Conservation (phyloP, 2,113 vertebrate genomes). For the Ibidorhyncha struthersii region DNA sequence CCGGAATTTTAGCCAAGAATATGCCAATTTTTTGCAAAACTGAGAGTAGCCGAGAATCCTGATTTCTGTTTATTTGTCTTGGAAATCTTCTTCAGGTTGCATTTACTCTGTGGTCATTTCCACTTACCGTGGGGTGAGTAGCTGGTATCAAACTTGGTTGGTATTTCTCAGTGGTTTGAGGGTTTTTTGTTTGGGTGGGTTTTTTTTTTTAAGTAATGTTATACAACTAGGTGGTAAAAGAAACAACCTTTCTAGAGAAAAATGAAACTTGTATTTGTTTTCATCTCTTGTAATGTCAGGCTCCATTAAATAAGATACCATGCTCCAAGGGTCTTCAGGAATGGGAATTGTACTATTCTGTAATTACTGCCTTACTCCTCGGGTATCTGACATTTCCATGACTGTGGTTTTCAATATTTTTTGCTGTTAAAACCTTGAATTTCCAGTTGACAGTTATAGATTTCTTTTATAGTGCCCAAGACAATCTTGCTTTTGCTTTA, state of each 20-base stretch:
- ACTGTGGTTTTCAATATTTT: conserved; percentile 26
- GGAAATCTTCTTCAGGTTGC: background rate
- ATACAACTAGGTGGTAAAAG: background rate
- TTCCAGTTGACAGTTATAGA: background rate
- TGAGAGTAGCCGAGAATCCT: background rate
- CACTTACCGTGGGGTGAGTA: background rate
- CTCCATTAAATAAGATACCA: background rate
- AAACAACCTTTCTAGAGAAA: background rate
- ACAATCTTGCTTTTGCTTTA: background rate
- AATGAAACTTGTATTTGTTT: conserved; percentile 18
- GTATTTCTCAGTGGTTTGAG: background rate
- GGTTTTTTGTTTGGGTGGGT: background rate
- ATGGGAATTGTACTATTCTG: background rate
- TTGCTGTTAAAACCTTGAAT: background rate
- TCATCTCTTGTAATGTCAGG: background rate
- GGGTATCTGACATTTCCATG: background rate
- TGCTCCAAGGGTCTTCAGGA: background rate
- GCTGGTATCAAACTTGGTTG: background rate
- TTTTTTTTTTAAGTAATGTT: background rate
- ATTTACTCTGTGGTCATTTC: background rate
- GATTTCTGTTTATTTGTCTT: background rate
- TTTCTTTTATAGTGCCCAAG: background rate
- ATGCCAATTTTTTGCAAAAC: background rate
- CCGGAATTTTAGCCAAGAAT: background rate
- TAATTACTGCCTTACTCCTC: conserved; percentile 6